Percentiles rank a stretch among this genome's conserved stretches.
Evolutionary conservation across 2,797 vertebrate species (phyloP).

Genomic region (Acanthiza pusilla): DNA sequence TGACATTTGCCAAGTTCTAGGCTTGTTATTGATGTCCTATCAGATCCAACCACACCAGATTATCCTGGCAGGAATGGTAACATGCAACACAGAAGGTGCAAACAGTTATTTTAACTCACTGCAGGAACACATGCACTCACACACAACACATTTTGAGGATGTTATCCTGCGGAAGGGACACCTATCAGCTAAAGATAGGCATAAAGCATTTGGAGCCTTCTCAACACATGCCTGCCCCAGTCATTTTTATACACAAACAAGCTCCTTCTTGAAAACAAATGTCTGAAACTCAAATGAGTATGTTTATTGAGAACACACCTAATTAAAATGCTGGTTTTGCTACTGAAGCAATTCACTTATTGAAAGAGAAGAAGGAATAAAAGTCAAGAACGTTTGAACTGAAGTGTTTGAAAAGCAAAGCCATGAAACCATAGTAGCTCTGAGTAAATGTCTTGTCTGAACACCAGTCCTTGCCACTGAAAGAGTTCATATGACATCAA

Average conservation of each 20-base stretch:
- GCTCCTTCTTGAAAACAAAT: neutral
- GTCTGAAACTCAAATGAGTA: neutral
- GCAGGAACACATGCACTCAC: neutral
- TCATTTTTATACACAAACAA: neutral
- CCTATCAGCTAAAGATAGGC: neutral
- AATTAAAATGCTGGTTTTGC: neutral
- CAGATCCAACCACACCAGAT: slow-evolving; percentile 3
- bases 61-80: slow-evolving; percentile 37
- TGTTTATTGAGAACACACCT: neutral
- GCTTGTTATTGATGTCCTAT: slow-evolving; percentile 54
- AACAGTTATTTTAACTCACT: slow-evolving; percentile 36
- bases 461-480: neutral
- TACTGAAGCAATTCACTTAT: neutral
- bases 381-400: neutral
- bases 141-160: neutral
- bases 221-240: neutral
- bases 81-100: slow-evolving; percentile 30
- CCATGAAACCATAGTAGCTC: neutral
- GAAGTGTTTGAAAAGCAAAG: neutral
- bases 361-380: neutral
- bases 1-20: slow-evolving; percentile 55
- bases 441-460: neutral
- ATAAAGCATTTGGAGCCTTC: neutral
- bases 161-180: neutral
- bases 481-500: neutral